A percentile compares a stretch with the other conserved stretches of the same genome.
phyloP scores from a whole-genome alignment of 1,140 invertebrate species.

The Drosophila sulfurigaster region DNA sequence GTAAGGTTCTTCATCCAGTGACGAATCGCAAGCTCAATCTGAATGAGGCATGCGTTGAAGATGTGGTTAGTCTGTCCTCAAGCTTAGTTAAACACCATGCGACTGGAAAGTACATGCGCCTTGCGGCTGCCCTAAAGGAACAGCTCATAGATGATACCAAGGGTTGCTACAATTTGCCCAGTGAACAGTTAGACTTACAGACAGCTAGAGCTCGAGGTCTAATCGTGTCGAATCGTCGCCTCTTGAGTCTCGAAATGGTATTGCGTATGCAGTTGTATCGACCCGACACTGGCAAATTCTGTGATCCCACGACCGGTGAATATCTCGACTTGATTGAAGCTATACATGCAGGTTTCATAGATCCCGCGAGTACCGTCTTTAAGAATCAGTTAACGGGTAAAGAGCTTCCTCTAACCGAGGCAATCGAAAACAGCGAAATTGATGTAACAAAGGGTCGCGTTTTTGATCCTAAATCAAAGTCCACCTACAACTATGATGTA shows the following conservation, averaged over 20 bases:
- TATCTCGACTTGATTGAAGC: slow-evolving; percentile 90
- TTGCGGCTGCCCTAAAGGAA: slow-evolving; percentile 91
- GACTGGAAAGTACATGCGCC: slow-evolving; percentile 89
- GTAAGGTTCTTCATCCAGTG: slow-evolving; percentile 92
- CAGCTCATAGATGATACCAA: slow-evolving; percentile 90
- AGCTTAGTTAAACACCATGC: slow-evolving; percentile 92
- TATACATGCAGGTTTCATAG: slow-evolving; percentile 90
- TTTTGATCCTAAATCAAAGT: slow-evolving; percentile 91
- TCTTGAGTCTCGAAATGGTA: slow-evolving; percentile 91
- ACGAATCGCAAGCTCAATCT: slow-evolving; percentile 92
- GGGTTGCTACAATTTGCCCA: slow-evolving; percentile 89
- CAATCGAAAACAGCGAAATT: slow-evolving; percentile 92
- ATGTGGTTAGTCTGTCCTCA: slow-evolving; percentile 92
- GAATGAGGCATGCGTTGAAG: slow-evolving; percentile 91
- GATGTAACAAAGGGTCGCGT: slow-evolving; percentile 91
- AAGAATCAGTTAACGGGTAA: slow-evolving; percentile 91
- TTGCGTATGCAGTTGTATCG: slow-evolving; percentile 91
- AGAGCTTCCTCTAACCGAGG: slow-evolving; percentile 90
- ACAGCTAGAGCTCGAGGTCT: slow-evolving; percentile 90
- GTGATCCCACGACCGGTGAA: slow-evolving; percentile 90
- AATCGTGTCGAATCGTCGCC: slow-evolving; percentile 90
- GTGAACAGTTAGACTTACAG: slow-evolving; percentile 88
- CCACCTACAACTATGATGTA: slow-evolving; percentile 89
- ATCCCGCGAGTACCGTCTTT: slow-evolving; percentile 91
- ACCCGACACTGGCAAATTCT: slow-evolving; percentile 91